Evolutionary conservation across 2,113 vertebrate genomes (phyloP).

Genomic region (Dasypus novemcinctus): DNA sequence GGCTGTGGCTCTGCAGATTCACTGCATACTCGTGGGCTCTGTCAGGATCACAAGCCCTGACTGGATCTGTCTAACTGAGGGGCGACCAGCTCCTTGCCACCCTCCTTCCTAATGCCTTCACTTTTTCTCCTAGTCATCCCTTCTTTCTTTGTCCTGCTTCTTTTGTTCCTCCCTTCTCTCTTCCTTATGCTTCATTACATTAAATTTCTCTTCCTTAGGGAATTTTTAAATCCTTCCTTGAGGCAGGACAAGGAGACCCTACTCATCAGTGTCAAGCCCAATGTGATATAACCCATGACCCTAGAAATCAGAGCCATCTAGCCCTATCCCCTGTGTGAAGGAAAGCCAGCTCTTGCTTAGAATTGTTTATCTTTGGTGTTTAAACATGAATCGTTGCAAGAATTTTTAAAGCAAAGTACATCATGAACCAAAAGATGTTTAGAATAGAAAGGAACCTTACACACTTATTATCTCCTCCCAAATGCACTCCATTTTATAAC

Average conservation of each 20-base stretch:
- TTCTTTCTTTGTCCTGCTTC: not conserved
- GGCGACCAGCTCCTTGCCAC: not conserved
- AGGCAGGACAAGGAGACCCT: not conserved
- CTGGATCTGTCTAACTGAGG: not conserved
- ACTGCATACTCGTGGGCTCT: not conserved
- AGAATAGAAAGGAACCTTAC: not conserved
- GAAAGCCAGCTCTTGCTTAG: not conserved
- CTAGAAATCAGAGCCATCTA: not conserved
- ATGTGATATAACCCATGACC: not conserved
- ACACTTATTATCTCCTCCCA: not conserved
- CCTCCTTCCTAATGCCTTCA: not conserved
- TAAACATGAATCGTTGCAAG: not conserved
- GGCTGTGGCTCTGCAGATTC: constrained; percentile 16
- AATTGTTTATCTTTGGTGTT: not conserved
- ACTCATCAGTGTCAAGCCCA: not conserved
- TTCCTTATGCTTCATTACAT: not conserved
- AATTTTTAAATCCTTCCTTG: not conserved
- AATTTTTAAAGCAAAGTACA: constrained; percentile 3
- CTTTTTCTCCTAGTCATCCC: not conserved
- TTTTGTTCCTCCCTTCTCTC: not conserved
- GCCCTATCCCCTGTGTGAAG: not conserved
- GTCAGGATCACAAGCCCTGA: not conserved
- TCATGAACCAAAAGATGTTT: not conserved
- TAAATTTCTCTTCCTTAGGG: not conserved
- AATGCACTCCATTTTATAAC: not conserved